Base-by-base conservation (phyloP, 2,797 vertebrate genomes). In the Betta splendens region DNA sequence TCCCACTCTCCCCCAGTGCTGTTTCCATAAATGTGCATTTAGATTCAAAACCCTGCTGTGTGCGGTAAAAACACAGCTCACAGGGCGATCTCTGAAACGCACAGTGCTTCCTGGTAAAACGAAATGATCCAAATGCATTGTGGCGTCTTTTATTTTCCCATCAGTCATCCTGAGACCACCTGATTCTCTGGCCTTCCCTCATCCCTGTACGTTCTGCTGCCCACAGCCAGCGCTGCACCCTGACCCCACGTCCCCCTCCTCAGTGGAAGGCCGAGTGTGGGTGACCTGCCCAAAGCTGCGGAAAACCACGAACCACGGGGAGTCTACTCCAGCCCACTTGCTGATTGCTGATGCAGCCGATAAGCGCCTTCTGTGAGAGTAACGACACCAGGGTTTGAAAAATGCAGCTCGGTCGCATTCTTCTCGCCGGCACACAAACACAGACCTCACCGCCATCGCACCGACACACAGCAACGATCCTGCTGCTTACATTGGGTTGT, bases 41-140 rank as follows among this genome's bases (percentile, higher is more conserved):
- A 54, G 33, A 79, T 37, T 87, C 83, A 89, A 86, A 77, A 83
- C 61, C 35, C 70, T 69, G 80, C 76, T 88, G 83, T 87, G 80
- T 68, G 64, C 59, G 68, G 47, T 61, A 81, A 82, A 84, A 78
- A 64, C 69, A 65, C 29, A 32, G 38, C 69, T 64, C 72, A 38
- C 69, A 79, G 26, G 51, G 67, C 31, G 63, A 23, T 28, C 26
- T 26, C 26, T 26, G 26, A 9, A 26, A 26, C 26, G 3, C 3
- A 31, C 12, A 3, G 5, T 31, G 5, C 28, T 35, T n/a, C 22
- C 13, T 11, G 25, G 17, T 9, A 18, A 22, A 17, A 12, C 36
- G 17, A 28, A 23, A 46, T 23, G 12, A 29, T 28, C 1, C 5
- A 18, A n/a, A 16, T 18, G 6, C 1, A 7, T 47, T 37, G 51